These are phyloP conservation scores for Cairina moschata DNA, from an alignment of 2,113 vertebrate genomes.

Conservation along the genomic window DNA sequence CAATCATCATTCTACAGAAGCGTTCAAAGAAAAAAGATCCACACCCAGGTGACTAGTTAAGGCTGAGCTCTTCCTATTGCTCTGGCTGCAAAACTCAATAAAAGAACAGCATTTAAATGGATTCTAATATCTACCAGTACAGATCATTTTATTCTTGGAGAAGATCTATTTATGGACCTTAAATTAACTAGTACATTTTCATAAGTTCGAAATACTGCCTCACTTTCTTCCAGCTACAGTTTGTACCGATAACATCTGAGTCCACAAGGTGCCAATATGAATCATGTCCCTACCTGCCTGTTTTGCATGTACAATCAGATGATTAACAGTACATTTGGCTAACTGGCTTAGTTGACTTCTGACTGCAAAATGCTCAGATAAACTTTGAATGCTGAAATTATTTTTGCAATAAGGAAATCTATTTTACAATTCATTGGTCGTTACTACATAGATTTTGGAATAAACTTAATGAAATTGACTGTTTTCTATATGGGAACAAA, in stretches of 20 bases:
- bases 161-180: neutral
- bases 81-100: neutral
- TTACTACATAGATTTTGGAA: neutral
- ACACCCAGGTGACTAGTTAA: neutral
- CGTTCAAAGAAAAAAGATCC: neutral
- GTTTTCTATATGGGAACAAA: neutral
- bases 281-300: neutral
- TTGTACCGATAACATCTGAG: neutral
- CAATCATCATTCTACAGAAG: neutral
- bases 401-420: neutral
- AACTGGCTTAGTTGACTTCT: neutral
- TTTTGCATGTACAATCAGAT: neutral
- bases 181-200: constrained; percentile 1
- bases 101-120: neutral
- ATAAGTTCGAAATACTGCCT: neutral
- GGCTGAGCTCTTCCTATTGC: neutral
- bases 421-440: neutral
- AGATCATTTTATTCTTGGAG: neutral
- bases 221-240: neutral
- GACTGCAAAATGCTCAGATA: neutral
- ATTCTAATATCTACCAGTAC: neutral
- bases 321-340: neutral
- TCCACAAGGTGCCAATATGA: neutral
- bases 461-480: neutral
- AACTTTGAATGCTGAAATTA: neutral